Evolutionary conservation across 1,140 invertebrate species (phyloP).

Genomic region (Bradysia coprophila): DNA sequence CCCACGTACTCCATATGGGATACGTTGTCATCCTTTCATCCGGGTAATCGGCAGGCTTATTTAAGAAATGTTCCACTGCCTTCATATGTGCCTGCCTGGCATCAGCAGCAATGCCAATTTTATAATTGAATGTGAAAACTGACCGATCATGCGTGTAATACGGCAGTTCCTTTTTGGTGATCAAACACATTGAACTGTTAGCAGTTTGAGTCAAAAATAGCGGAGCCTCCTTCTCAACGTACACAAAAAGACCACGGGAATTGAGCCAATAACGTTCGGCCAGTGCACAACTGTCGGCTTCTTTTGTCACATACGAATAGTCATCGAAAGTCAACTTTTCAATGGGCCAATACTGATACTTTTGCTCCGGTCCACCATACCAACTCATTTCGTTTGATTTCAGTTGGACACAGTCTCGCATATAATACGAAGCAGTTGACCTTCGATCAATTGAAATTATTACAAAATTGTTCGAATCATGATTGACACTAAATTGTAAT

Average conservation of each 20-base stretch:
- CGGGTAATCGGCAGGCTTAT: conserved; percentile 41
- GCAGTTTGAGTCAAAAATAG: conserved; percentile 52
- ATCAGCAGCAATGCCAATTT: conserved; percentile 34
- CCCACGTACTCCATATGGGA: conserved; percentile 89
- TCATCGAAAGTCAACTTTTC: conserved; percentile 34
- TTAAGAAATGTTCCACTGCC: conserved; percentile 27
- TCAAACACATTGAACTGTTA: conserved; percentile 35
- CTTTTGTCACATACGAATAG: conserved; percentile 39
- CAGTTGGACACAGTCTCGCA: not conserved
- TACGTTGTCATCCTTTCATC: conserved; percentile 49
- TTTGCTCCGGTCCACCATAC: conserved; percentile 38
- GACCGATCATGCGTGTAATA: conserved; percentile 24
- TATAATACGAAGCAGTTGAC: not conserved
- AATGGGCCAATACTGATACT: conserved; percentile 44
- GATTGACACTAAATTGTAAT: not conserved
- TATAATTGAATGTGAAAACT: conserved; percentile 32
- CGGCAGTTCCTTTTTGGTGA: conserved; percentile 32
- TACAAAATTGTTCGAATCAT: not conserved
- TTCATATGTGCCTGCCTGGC: conserved; percentile 38
- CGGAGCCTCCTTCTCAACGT: conserved; percentile 37
- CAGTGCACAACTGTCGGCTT: conserved; percentile 40
- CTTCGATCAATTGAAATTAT: not conserved
- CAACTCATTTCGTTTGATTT: conserved; percentile 20
- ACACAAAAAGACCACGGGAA: conserved; percentile 42
- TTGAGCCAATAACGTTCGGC: conserved; percentile 60